Base-by-base conservation (phyloP, 2,113 vertebrate species). In the Nyctereutes procyonoides region DNA sequence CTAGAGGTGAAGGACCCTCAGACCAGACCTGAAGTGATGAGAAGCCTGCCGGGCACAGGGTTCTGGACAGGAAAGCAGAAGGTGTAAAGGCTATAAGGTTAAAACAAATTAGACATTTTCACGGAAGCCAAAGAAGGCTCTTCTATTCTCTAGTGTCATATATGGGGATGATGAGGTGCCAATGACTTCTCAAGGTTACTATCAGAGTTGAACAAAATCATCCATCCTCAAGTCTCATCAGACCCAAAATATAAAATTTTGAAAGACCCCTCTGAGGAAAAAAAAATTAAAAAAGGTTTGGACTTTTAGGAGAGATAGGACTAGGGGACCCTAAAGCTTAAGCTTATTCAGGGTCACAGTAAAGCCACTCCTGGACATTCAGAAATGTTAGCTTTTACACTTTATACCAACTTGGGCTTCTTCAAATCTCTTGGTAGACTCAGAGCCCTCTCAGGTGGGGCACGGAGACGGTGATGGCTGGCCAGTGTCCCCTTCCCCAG, bases 401-500 rank as follows among this genome's bases (percentile, higher is more conserved):
- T 43, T 67, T n/a, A 48, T 3, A 32, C 76, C 38, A 35, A 28
- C 7, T 3, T 8, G 35, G 88, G n/a, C 35, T 62, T 73, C 67
- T 62, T 79, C 63, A 84, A 0, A 30, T 30, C 15, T 51, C 69
- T 79, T 3, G 0, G 48, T 22, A 28, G 63, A 74, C 71, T 60
- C 9, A 1, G 73, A 81, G 67, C 15, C 30, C 60, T 22, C 53
- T 7, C 7, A 17, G 17, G 13, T 7, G 65, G 69, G 28, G 14
- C 7, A 19, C 28, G 89, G 51, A 84, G 32, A 90, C 1, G 15
- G 60, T 1, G 20, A 74, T 22, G 0, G 2, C 17, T 0, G 0
- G 55, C 19, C 43, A 30, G 73, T 8, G 95, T 81, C 71, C 22
- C 43, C 35, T 15, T 85, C 56, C 89, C 56, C 32, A 24, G 20